These are phyloP conservation scores for Actinia equina DNA, from an alignment of 64 coral and sea anemone species.

Conservation along the genomic window DNA sequence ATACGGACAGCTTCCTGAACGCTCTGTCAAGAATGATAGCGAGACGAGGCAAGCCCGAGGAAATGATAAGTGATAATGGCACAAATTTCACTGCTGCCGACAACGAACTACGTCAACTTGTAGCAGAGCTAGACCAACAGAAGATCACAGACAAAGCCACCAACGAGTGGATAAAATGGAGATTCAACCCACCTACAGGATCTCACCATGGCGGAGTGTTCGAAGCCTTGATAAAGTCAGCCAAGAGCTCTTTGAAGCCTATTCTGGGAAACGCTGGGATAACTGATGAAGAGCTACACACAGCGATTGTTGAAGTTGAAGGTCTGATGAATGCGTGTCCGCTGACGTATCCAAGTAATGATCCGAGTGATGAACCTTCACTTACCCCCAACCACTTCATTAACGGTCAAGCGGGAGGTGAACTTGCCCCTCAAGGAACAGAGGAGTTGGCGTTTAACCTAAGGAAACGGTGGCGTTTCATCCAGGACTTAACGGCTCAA, in stretches of 20 bases:
- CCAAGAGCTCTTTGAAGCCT: constrained; percentile 24
- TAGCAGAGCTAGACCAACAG: background rate
- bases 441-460: constrained; percentile 32
- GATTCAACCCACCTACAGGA: constrained; percentile 28
- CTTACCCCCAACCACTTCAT: constrained; percentile 18
- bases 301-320: constrained; percentile 18
- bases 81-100: constrained; percentile 22
- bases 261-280: constrained; percentile 25
- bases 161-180: constrained; percentile 29
- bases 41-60: background rate
- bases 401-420: constrained; percentile 14
- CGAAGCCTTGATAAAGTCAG: constrained; percentile 38
- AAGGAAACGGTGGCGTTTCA: constrained; percentile 34
- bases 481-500: constrained; percentile 19
- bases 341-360: constrained; percentile 25
- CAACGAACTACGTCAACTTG: constrained; percentile 8
- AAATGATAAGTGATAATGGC: constrained; percentile 27
- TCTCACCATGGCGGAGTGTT: constrained; percentile 29
- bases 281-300: constrained; percentile 42
- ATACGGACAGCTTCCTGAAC: constrained; percentile 20
- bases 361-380: constrained; percentile 23
- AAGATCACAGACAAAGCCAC: background rate
- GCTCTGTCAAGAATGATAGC: constrained; percentile 4
- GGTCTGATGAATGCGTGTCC: constrained; percentile 17
- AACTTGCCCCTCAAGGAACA: background rate